Percentiles rank a stretch among this genome's conserved stretches.
These are phyloP conservation scores for Acanthosepion esculentum DNA, from an alignment of 2,888 invertebrate species.

Conservation along the genomic window DNA sequence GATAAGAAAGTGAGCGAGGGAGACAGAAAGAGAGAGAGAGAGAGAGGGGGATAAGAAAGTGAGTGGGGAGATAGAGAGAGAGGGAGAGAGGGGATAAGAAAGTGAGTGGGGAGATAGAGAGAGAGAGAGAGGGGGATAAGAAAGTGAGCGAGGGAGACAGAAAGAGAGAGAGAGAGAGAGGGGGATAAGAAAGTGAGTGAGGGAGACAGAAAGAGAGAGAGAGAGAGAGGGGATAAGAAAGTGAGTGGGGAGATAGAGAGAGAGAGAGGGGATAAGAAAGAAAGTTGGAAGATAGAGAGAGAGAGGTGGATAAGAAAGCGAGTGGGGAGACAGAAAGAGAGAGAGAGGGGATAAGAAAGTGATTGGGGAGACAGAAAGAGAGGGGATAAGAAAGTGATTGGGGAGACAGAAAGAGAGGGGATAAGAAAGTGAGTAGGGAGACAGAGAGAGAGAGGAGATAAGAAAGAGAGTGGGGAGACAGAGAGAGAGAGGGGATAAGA, in stretches of 20 bases:
- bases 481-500: too few species aligned
- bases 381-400: background rate
- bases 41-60: background rate
- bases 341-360: too few species aligned
- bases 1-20: too few species aligned
- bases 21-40: too few species aligned
- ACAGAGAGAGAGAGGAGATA: background rate
- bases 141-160: background rate
- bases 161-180: background rate
- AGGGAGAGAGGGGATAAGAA: background rate
- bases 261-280: too few species aligned
- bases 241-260: background rate
- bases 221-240: background rate
- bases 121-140: background rate
- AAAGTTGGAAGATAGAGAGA: background rate
- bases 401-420: background rate
- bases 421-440: background rate
- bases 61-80: background rate
- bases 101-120: too few species aligned
- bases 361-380: background rate
- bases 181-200: background rate
- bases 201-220: background rate
- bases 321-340: background rate
- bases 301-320: too few species aligned
- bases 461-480: background rate